Evolutionary conservation across 2,113 vertebrate genomes (phyloP).

Genomic region (Brienomyrus longianalis): DNA sequence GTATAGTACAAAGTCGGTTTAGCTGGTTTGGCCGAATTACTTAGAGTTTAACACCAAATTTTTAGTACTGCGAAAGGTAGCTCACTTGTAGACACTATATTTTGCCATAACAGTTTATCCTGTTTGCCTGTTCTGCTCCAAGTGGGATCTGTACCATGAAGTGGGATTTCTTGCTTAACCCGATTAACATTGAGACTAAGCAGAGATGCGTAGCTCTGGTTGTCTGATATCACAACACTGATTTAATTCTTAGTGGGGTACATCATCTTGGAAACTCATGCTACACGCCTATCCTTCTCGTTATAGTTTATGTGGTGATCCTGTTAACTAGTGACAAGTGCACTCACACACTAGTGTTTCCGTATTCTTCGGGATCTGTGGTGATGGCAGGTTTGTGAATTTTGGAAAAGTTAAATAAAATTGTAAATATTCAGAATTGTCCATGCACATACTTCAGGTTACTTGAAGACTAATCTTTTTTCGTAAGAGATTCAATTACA

Average conservation of each 20-base stretch:
- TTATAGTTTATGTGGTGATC: not conserved
- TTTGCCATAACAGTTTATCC: not conserved
- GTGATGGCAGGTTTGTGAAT: not conserved
- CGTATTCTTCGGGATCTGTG: not conserved
- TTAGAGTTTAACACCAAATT: not conserved
- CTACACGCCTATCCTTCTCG: not conserved
- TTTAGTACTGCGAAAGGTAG: not conserved
- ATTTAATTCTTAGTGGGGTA: not conserved
- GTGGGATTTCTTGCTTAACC: not conserved
- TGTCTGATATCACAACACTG: not conserved
- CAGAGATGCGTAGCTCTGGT: not conserved
- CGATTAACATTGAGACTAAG: not conserved
- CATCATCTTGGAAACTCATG: not conserved
- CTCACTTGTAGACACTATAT: not conserved
- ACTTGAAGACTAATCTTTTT: too few species aligned
- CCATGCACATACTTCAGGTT: too few species aligned
- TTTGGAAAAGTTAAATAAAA: not conserved
- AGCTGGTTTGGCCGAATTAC: not conserved
- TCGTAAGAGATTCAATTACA: not conserved
- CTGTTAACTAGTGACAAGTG: too few species aligned
- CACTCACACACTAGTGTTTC: not conserved
- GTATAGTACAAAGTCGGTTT: not conserved
- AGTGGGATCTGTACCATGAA: not conserved
- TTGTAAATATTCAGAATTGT: not conserved
- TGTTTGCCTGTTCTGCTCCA: not conserved